Evolutionary conservation across 2,888 invertebrate genomes (phyloP), one percentile per base, ranked within the genome.

Genomic region (Trichacis sp.): DNA sequence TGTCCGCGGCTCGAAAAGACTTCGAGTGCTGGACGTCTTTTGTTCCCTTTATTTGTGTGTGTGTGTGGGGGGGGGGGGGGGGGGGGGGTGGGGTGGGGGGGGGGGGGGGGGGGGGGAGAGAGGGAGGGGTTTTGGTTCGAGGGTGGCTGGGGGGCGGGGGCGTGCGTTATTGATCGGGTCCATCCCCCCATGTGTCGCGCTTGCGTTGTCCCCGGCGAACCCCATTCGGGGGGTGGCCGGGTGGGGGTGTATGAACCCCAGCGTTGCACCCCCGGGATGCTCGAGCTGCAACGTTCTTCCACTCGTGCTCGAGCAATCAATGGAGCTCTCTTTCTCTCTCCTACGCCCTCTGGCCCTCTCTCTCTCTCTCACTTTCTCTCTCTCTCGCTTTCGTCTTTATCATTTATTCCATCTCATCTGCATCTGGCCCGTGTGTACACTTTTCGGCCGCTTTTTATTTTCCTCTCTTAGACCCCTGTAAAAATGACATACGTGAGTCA

Each of bases 141-240:
- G 51, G 50, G 40, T 53, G 54, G 55, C 51, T 61, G 47, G 64
- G 66, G 69, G 64, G 66, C 69, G 65, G 61, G 65, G 74, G 72
- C 64, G 75, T 76, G 65, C 65, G 73, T 73, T 83, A 83, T 83
- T 83, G 83, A 83, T 83, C 83, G 77, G 80, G 79, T 82, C 81
- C 83, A 81, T 82, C 80, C 80, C 80, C 79, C 80, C 82, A 78
- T 79, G 79, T 72, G 77, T 75, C 76, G 77, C 76, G 77, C 73
- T 62, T 73, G 72, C 40, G 40, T 40, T 40, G 4, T 14, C 40
- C 40, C n/a, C 73, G 78, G 77, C 73, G 61, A 68, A 70, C 68
- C 69, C n/a, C n/a, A n/a, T n/a, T n/a, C 56, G 61, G 73, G 74
- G 73, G 77, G 73, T 67, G 73, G n/a, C n/a, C n/a, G n/a, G n/a